phyloP scores from a whole-genome alignment of 2,797 vertebrate species.

The Lepilemur ruficaudatus region DNA sequence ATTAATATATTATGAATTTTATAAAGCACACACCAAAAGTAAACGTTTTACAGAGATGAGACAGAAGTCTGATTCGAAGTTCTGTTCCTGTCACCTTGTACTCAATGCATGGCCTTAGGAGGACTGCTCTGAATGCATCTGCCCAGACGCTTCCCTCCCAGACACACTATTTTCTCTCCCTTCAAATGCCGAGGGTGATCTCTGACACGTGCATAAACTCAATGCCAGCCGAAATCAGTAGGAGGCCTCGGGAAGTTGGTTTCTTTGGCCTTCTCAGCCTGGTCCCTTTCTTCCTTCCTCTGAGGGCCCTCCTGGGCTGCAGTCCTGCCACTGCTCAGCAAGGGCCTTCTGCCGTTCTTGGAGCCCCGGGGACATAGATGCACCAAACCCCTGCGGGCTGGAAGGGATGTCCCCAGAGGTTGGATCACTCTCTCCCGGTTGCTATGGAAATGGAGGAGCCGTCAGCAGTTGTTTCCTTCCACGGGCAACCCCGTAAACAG shows the following conservation, averaged over 20 bases:
- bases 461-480: background rate
- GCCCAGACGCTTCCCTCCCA: background rate
- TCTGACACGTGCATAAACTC: background rate
- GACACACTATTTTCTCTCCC: background rate
- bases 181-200: background rate
- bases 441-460: background rate
- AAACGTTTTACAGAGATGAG: background rate
- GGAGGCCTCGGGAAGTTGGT: background rate
- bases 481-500: conserved; percentile 51
- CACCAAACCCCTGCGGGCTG: background rate
- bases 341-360: background rate
- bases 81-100: background rate
- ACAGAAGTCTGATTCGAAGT: background rate
- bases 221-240: background rate
- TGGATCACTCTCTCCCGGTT: background rate
- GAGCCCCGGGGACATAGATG: background rate
- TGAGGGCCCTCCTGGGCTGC: background rate
- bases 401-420: background rate
- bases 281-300: background rate
- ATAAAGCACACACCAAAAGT: background rate
- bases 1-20: background rate
- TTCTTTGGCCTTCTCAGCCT: background rate
- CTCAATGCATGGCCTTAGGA: background rate
- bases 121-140: background rate
- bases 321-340: background rate